Evolutionary conservation across 2,888 invertebrate species (phyloP).

Genomic region (Aleiodes alternator): DNA sequence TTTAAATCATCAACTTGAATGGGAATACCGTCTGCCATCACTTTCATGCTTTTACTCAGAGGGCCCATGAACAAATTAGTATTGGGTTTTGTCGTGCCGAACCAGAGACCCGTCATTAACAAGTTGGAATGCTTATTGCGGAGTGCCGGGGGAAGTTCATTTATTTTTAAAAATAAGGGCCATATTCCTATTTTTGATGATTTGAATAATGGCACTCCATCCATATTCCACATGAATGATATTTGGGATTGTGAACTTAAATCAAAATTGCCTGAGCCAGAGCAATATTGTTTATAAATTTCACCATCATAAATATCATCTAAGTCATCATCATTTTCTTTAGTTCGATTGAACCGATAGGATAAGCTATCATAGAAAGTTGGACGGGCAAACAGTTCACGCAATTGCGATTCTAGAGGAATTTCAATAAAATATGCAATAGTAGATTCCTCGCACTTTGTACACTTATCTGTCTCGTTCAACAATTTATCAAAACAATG

Average conservation of each 20-base stretch:
- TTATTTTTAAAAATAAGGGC: slow-evolving; percentile 41
- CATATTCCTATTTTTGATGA: slow-evolving; percentile 30
- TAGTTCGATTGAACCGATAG: neutral
- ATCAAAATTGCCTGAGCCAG: slow-evolving; percentile 1
- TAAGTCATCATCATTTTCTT: neutral
- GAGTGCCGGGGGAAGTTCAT: slow-evolving; percentile 43
- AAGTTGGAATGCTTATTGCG: slow-evolving; percentile 37
- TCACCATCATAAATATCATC: slow-evolving; percentile 30
- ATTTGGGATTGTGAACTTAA: no score
- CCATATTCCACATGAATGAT: slow-evolving; percentile 40
- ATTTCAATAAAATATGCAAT: no score
- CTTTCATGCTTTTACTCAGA: slow-evolving; percentile 31
- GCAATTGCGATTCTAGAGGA: no score
- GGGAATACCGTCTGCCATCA: no score
- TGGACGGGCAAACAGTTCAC: no score
- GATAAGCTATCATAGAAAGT: no score
- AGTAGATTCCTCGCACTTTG: no score
- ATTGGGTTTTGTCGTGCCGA: slow-evolving; percentile 38
- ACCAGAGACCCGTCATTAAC: slow-evolving; percentile 45
- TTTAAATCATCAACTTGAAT: neutral
- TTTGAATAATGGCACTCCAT: slow-evolving; percentile 37
- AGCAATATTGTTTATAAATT: neutral
- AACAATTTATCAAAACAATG: no score
- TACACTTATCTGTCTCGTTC: no score
- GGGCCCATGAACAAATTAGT: slow-evolving; percentile 40